Percentiles rank a stretch among this genome's conserved stretches.
These are phyloP conservation scores for Hippoglossus stenolepis DNA, from an alignment of 2,113 vertebrate species.

Conservation along the genomic window DNA sequence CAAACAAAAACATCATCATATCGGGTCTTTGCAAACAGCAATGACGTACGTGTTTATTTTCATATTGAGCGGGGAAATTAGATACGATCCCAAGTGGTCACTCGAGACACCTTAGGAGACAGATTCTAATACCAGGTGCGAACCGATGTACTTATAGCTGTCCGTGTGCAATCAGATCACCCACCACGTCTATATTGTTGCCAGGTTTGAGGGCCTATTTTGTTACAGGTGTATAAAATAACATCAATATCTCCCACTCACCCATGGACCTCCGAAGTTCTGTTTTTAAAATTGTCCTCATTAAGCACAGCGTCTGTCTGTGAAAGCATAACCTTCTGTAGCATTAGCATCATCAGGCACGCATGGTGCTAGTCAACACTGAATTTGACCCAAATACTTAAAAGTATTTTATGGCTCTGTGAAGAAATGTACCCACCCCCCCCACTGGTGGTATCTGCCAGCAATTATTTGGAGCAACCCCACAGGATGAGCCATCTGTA, in stretches of 20 bases:
- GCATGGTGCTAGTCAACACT: slow-evolving; percentile 22
- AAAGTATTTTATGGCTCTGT: slow-evolving; percentile 49
- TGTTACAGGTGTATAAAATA: slow-evolving; percentile 3
- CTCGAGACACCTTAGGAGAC: background rate
- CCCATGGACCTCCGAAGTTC: background rate
- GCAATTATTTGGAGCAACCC: slow-evolving; percentile 80
- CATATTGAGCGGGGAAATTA: background rate
- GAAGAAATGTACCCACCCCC: slow-evolving; percentile 23
- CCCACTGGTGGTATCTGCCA: slow-evolving; percentile 63
- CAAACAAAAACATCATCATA: background rate
- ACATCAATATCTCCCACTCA: background rate
- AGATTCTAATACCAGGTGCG: background rate
- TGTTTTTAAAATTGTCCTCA: background rate
- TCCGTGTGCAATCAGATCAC: background rate
- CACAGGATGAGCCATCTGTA: slow-evolving; percentile 77
- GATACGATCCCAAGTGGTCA: background rate
- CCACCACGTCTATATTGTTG: background rate
- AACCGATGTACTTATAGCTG: background rate
- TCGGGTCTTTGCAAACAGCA: background rate
- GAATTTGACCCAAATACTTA: slow-evolving; percentile 69
- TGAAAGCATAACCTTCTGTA: slow-evolving; percentile 4
- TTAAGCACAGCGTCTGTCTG: slow-evolving; percentile 17
- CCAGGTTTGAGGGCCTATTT: background rate
- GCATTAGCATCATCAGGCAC: slow-evolving; percentile 16
- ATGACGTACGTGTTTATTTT: background rate